Conservation (phyloP, 2,113 vertebrate genomes). For the Xiphorhynchus elegans region DNA sequence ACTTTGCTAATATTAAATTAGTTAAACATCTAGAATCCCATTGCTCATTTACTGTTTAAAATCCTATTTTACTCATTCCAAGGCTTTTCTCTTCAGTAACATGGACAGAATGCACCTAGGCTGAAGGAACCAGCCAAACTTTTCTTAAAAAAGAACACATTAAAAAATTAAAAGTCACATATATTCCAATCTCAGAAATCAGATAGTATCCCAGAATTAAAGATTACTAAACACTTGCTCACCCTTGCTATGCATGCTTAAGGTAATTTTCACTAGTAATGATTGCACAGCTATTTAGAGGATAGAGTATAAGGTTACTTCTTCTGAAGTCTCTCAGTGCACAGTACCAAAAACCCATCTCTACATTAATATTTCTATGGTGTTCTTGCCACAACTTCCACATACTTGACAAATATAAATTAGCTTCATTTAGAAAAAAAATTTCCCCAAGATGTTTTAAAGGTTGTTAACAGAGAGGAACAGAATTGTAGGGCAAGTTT, state of each 20-base stretch:
- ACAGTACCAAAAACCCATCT: not conserved
- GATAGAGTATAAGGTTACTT: not conserved
- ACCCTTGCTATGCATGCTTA: not conserved
- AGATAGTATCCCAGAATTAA: not conserved
- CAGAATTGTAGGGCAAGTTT: not conserved
- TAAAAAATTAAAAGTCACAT: not conserved
- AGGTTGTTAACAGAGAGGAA: not conserved
- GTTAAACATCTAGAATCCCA: not conserved
- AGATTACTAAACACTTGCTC: not conserved
- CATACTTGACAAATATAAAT: not conserved
- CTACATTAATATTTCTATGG: not conserved
- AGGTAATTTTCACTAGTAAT: not conserved
- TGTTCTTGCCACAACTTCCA: not conserved
- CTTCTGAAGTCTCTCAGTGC: not conserved
- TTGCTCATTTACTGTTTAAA: not conserved
- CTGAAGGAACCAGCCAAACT: not conserved
- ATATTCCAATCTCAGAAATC: not conserved
- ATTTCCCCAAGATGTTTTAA: not conserved
- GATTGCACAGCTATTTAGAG: not conserved
- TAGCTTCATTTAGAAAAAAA: not conserved
- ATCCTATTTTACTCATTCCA: not conserved
- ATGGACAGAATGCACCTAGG: not conserved
- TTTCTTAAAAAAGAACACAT: not conserved
- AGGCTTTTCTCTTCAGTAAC: not conserved
- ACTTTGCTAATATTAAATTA: not conserved